Conservation (phyloP, 2,113 vertebrate genomes). For the Sphaerodactylus townsendi region DNA sequence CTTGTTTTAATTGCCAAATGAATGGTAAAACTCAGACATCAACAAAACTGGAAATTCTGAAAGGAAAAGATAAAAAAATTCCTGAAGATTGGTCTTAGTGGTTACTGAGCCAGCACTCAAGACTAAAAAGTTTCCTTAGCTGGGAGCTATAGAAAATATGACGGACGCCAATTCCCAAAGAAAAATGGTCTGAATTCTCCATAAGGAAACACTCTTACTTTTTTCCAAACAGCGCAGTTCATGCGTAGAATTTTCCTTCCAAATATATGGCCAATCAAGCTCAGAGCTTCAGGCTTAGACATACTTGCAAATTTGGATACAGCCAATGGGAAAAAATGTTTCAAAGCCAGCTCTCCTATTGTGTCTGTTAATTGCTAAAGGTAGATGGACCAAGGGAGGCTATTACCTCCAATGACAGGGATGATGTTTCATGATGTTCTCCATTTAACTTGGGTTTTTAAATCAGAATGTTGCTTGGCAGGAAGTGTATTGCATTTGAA, state of each 20-base stretch:
- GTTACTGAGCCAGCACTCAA: neutral
- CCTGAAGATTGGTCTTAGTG: neutral
- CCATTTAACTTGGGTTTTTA: neutral
- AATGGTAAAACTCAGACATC: too few species aligned
- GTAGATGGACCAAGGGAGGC: too few species aligned
- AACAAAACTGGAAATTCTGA: too few species aligned
- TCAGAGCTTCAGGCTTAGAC: too few species aligned
- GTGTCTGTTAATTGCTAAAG: too few species aligned
- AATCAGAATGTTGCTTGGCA: neutral
- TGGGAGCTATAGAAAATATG: neutral
- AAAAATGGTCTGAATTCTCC: neutral
- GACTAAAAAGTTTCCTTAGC: neutral
- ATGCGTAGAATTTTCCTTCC: too few species aligned
- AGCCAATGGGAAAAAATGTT: too few species aligned
- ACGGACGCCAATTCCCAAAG: neutral
- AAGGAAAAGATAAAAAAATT: neutral
- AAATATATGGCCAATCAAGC: too few species aligned
- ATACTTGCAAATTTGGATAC: too few species aligned
- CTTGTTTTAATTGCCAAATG: too few species aligned
- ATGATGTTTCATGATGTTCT: neutral
- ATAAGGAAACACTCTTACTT: neutral
- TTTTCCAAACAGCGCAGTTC: neutral
- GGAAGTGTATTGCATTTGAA: neutral
- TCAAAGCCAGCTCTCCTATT: too few species aligned
- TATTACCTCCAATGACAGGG: too few species aligned